Conservation (phyloP, 2,113 vertebrate genomes). For the Numida meleagris region DNA sequence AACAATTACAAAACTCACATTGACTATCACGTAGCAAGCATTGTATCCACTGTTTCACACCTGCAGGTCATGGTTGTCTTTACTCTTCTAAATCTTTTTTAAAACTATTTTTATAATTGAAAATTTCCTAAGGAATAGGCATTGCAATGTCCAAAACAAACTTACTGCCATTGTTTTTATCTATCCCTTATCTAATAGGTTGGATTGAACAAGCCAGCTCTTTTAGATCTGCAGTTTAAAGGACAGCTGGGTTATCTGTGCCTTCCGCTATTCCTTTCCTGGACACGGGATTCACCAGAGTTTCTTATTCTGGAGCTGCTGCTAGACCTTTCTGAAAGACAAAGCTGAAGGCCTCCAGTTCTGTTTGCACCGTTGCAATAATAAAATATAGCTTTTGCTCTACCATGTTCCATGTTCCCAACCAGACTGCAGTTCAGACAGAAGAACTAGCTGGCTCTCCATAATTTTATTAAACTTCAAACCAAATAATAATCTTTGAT, state of each 20-base stretch:
- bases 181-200: neutral
- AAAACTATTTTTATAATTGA: neutral
- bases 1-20: neutral
- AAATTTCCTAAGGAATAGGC: neutral
- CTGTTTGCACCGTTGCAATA: neutral
- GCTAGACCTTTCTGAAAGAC: neutral
- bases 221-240: neutral
- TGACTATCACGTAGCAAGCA: neutral
- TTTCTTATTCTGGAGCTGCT: neutral
- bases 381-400: neutral
- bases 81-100: neutral
- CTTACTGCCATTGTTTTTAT: neutral
- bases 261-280: neutral
- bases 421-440: neutral
- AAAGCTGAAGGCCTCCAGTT: neutral
- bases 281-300: neutral
- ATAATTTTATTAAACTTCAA: neutral
- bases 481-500: neutral
- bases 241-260: neutral
- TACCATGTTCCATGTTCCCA: neutral
- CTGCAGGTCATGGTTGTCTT: neutral
- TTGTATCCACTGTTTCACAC: neutral
- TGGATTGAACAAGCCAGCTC: neutral
- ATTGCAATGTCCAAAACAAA: neutral
- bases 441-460: neutral